Conservation (phyloP, 2,888 invertebrate species). For the Deroplatys truncata region DNA sequence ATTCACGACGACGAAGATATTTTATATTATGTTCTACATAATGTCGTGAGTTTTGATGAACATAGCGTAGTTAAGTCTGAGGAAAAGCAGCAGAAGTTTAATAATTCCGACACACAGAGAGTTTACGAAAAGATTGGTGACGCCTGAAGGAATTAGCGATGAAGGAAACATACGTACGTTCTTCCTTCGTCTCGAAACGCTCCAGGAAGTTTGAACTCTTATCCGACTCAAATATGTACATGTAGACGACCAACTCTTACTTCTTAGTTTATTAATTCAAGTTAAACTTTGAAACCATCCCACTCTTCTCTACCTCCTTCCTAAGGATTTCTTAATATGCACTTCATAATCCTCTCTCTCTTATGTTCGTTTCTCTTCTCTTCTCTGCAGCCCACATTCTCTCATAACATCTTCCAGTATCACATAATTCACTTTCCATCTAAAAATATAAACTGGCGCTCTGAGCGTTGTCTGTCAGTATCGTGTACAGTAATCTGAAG, state of each 20-base stretch:
- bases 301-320: background rate
- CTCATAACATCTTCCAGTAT: background rate
- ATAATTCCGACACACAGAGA: background rate
- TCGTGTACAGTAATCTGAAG: too few species aligned
- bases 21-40: too few species aligned
- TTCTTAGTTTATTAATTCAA: slow-evolving; percentile 14
- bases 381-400: background rate
- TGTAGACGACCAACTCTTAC: background rate
- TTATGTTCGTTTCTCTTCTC: background rate
- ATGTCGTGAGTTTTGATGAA: too few species aligned
- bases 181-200: background rate
- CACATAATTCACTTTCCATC: background rate
- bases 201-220: background rate
- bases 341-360: background rate
- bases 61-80: background rate
- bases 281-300: slow-evolving; percentile 7
- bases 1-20: too few species aligned
- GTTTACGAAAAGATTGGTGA: background rate
- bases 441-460: background rate
- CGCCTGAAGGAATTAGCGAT: background rate
- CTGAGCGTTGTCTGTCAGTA: too few species aligned
- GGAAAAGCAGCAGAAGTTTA: background rate
- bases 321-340: slow-evolving; percentile 2
- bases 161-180: background rate
- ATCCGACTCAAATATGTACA: background rate